These are phyloP conservation scores for Electrophaes corylata DNA, from an alignment of 2,888 invertebrate genomes.

Conservation along the genomic window DNA sequence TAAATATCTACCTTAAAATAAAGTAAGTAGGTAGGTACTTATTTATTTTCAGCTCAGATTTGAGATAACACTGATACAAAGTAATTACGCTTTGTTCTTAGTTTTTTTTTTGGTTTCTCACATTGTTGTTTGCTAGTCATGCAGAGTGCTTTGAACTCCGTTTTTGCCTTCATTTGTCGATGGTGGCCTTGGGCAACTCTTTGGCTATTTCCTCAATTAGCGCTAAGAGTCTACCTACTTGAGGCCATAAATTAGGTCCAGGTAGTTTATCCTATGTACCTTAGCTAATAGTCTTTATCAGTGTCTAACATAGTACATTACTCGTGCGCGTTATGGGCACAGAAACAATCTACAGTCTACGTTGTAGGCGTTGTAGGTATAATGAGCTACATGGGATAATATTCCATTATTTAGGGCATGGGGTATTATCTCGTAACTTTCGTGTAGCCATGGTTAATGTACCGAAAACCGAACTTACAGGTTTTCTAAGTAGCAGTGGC, in stretches of 20 bases:
- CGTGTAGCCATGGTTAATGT: no score
- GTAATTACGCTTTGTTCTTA: slow-evolving; percentile 64
- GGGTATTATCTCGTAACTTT: no score
- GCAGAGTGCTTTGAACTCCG: slow-evolving; percentile 68
- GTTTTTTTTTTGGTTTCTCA: slow-evolving; percentile 60
- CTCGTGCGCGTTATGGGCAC: background rate
- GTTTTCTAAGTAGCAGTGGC: no score
- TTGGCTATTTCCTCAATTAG: slow-evolving; percentile 74
- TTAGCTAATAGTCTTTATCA: background rate
- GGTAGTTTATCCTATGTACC: slow-evolving; percentile 10
- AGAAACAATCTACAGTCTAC: background rate
- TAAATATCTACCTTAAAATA: background rate
- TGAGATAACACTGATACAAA: slow-evolving; percentile 33
- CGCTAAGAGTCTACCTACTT: slow-evolving; percentile 39
- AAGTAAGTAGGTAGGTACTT: background rate
- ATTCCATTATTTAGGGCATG: no score
- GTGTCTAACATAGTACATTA: background rate
- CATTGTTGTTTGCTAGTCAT: slow-evolving; percentile 61
- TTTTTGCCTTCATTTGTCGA: slow-evolving; percentile 71
- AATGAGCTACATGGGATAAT: no score
- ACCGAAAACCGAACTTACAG: no score
- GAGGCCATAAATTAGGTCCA: slow-evolving; percentile 5
- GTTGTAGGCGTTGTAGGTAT: no score
- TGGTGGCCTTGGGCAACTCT: slow-evolving; percentile 64
- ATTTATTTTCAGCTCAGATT: slow-evolving; percentile 29